Conservation (phyloP, 2,797 vertebrate species). For the Eleutherodactylus coqui region DNA sequence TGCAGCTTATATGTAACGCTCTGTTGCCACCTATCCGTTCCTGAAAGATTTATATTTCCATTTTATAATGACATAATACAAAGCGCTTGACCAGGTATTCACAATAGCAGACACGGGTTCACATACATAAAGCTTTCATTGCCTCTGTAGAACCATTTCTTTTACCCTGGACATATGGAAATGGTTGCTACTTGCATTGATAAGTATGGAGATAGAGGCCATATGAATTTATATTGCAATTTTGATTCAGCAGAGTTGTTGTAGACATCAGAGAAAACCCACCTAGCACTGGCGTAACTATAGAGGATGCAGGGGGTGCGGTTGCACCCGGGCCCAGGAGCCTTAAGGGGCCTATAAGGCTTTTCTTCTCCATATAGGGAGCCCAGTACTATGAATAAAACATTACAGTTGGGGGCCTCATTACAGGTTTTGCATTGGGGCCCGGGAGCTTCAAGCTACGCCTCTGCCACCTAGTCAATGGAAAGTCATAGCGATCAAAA, state of each 20-base stretch:
- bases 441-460: no score
- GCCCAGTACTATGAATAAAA: no score
- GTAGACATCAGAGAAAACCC: not conserved
- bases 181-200: not conserved
- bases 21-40: slow-evolving; percentile 23
- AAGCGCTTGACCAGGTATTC: not conserved
- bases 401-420: no score
- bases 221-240: not conserved
- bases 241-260: not conserved
- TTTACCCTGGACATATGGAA: not conserved
- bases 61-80: slow-evolving; percentile 11
- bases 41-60: slow-evolving; percentile 4
- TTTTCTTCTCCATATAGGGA: no score
- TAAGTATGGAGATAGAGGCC: not conserved
- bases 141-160: not conserved
- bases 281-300: no score
- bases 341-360: no score
- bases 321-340: no score
- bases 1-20: slow-evolving; percentile 12
- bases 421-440: no score
- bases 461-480: no score
- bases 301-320: no score
- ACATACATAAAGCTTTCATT: not conserved
- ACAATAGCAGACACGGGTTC: slow-evolving; percentile 1
- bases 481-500: no score